Percentiles rank a stretch among this genome's conserved stretches.
phyloP scores from a whole-genome alignment of 2,797 vertebrate genomes.

The Acipenser transmontanus region DNA sequence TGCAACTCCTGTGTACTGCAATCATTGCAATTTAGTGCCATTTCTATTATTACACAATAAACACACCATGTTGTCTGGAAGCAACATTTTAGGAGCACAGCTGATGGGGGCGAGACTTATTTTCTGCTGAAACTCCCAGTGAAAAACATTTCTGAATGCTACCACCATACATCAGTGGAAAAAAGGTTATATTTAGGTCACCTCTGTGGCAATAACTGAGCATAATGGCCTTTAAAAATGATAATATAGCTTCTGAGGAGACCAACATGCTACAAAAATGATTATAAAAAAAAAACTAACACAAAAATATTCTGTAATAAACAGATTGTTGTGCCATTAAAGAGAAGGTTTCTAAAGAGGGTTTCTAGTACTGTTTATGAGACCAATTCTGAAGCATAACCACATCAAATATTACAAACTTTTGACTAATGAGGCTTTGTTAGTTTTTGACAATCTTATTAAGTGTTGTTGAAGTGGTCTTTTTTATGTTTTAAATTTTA shows the following conservation, averaged over 20 bases:
- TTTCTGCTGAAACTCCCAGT: slow-evolving; percentile 58
- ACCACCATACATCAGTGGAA: slow-evolving; percentile 36
- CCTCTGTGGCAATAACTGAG: slow-evolving; percentile 44
- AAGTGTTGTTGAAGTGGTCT: slow-evolving; percentile 53
- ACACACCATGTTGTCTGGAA: slow-evolving; percentile 74
- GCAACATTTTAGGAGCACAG: slow-evolving; percentile 76
- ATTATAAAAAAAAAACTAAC: no score
- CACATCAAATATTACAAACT: slow-evolving; percentile 68
- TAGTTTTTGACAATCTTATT: slow-evolving; percentile 55
- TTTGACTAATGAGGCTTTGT: slow-evolving; percentile 74
- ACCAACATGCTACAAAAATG: neutral
- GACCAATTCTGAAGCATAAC: slow-evolving; percentile 56
- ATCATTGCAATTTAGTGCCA: slow-evolving; percentile 72
- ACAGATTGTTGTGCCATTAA: no score
- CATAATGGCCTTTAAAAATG: slow-evolving; percentile 7
- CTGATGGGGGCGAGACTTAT: slow-evolving; percentile 70
- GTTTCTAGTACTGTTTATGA: slow-evolving; percentile 38
- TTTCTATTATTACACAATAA: slow-evolving; percentile 77
- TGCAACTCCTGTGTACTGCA: slow-evolving; percentile 49
- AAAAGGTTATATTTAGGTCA: slow-evolving; percentile 62
- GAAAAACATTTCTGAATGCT: slow-evolving; percentile 53
- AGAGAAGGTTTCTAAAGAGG: no score
- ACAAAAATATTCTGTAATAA: no score
- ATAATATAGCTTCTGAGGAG: slow-evolving; percentile 10
- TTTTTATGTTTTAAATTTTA: slow-evolving; percentile 53